Evolutionary conservation across 2,113 vertebrate species (phyloP).

Genomic region (Lethenteron camtschaticum): DNA sequence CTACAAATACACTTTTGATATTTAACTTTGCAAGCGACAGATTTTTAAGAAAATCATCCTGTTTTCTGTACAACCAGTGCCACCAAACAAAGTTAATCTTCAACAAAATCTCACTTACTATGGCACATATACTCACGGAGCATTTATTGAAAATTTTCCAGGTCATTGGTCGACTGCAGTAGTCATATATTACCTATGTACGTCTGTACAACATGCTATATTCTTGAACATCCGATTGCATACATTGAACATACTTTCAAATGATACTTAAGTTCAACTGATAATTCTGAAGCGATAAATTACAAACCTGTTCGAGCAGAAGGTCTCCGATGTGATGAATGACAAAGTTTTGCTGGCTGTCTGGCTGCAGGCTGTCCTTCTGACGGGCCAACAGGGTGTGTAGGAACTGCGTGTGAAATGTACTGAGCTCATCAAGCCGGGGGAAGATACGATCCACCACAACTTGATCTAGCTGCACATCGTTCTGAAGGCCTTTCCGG

Average conservation of each 20-base stretch:
- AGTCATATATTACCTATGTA: neutral
- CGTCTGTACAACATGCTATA: neutral
- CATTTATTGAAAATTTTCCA: neutral
- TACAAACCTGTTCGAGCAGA: slow-evolving; percentile 48
- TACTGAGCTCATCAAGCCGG: slow-evolving; percentile 45
- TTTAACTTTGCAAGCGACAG: neutral
- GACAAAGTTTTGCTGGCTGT: slow-evolving; percentile 46
- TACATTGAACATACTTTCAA: neutral
- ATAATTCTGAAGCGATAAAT: neutral
- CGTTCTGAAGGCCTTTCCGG: slow-evolving; percentile 44
- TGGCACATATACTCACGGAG: neutral
- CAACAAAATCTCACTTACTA: neutral
- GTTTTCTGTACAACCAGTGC: neutral
- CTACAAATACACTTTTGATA: neutral
- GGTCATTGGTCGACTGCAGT: neutral
- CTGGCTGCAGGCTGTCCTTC: slow-evolving; percentile 34
- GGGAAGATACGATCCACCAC: slow-evolving; percentile 53
- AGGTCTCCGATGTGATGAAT: slow-evolving; percentile 59
- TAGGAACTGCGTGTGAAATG: slow-evolving; percentile 49
- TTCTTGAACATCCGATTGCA: neutral
- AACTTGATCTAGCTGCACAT: slow-evolving; percentile 40
- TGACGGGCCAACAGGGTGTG: slow-evolving; percentile 45
- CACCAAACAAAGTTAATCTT: neutral
- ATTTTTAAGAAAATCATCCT: neutral
- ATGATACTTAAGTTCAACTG: neutral